A percentile compares a stretch with the other conserved stretches of the same genome.
phyloP scores from a whole-genome alignment of 2,888 invertebrate species.

The Yponomeuta cagnagella region DNA sequence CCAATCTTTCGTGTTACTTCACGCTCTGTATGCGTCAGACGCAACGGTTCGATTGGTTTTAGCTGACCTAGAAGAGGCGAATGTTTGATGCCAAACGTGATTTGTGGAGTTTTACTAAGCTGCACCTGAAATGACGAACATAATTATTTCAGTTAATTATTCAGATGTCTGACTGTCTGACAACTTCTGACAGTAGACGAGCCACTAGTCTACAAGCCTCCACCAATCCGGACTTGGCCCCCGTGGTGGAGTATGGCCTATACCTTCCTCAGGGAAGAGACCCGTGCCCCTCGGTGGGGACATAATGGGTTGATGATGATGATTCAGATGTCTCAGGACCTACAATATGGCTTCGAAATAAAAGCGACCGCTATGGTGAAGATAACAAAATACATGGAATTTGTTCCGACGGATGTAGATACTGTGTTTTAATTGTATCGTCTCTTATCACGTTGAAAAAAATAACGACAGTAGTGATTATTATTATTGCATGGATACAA shows the following conservation, averaged over 20 bases:
- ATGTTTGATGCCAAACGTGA: constrained; percentile 90
- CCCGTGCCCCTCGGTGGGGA: no score
- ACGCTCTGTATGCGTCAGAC: not conserved
- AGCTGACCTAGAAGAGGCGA: constrained; percentile 82
- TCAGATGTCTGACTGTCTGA: no score
- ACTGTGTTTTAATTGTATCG: not conserved
- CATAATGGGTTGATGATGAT: no score
- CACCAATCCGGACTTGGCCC: no score
- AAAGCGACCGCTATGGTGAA: constrained; percentile 9
- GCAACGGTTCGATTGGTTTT: constrained; percentile 35
- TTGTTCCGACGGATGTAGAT: not conserved
- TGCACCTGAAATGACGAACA: constrained; percentile 42
- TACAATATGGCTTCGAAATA: not conserved
- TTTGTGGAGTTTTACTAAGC: constrained; percentile 54
- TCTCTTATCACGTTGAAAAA: not conserved
- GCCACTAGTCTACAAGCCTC: no score
- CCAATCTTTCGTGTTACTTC: constrained; percentile 4
- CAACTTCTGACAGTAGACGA: no score
- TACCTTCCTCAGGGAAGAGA: no score
- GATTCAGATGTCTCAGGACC: not conserved
- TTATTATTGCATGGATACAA: no score
- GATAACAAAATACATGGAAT: constrained; percentile 2
- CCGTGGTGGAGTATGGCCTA: no score
- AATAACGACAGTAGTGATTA: not conserved
- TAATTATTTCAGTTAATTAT: not conserved